Conservation (phyloP, 2,888 invertebrate species). For the Lacanobia wlatinum region DNA sequence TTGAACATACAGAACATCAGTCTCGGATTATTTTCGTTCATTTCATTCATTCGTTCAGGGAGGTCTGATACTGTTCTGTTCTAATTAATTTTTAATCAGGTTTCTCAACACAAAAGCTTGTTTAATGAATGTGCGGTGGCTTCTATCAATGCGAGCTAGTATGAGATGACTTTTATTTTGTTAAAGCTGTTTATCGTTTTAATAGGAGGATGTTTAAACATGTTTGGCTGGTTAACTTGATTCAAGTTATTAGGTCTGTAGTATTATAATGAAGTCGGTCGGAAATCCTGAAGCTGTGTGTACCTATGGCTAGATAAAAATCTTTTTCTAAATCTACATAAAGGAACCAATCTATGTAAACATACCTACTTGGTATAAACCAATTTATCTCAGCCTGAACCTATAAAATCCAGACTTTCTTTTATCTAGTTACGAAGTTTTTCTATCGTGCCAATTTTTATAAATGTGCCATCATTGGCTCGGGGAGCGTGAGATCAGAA, state of each 20-base stretch:
- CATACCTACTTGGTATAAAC: slow-evolving; percentile 23
- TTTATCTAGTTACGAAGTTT: slow-evolving; percentile 56
- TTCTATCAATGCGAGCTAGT: slow-evolving; percentile 14
- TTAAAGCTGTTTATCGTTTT: slow-evolving; percentile 16
- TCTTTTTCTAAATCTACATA: slow-evolving; percentile 14
- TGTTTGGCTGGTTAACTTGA: slow-evolving; percentile 11
- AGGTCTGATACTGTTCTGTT: slow-evolving; percentile 54
- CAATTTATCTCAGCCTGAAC: slow-evolving; percentile 40
- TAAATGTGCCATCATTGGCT: slow-evolving; percentile 56
- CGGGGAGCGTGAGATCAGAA: slow-evolving; percentile 58
- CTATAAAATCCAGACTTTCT: slow-evolving; percentile 59
- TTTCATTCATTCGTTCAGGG: slow-evolving; percentile 55
- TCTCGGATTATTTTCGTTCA: slow-evolving; percentile 64
- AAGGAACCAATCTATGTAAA: slow-evolving; percentile 2
- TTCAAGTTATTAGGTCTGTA: not conserved
- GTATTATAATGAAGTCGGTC: not conserved
- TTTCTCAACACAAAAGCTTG: slow-evolving; percentile 48
- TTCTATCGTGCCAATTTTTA: slow-evolving; percentile 55
- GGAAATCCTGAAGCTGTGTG: slow-evolving; percentile 12
- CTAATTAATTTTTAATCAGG: slow-evolving; percentile 63
- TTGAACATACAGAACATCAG: slow-evolving; percentile 66
- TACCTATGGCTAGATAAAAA: not conserved
- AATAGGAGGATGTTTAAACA: slow-evolving; percentile 3
- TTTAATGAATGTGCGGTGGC: slow-evolving; percentile 42
- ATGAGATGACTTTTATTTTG: slow-evolving; percentile 24